A percentile compares a stretch with the other conserved stretches of the same genome.
Conservation (phyloP, 2,888 invertebrate genomes). For the Corythucha ciliata region DNA sequence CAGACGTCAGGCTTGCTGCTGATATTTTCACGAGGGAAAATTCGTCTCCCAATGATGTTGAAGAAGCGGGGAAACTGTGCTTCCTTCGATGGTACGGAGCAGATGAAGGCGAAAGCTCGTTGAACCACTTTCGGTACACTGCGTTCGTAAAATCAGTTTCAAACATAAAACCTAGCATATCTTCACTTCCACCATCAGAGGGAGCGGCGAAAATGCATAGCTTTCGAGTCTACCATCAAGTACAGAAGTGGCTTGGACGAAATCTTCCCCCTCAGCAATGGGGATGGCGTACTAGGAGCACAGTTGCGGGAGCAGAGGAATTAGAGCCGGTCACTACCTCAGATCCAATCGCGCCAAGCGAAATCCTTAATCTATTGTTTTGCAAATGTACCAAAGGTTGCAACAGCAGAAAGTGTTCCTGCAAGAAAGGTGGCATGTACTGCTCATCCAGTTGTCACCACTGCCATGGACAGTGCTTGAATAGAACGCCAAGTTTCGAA, state of each 20-base stretch:
- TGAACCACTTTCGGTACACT: conserved; percentile 4
- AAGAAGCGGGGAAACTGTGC: conserved; percentile 11
- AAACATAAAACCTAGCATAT: conserved; percentile 8
- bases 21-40: too few relatives aligned
- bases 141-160: conserved; percentile 13
- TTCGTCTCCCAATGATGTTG: conserved; percentile 4
- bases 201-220: conserved; percentile 20
- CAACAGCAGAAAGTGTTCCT: conserved; percentile 5
- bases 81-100: conserved; percentile 10
- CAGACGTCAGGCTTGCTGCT: too few relatives aligned
- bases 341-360: conserved; percentile 2
- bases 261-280: conserved; percentile 20
- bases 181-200: conserved; percentile 17
- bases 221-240: conserved; percentile 21
- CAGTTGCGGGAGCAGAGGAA: too few relatives aligned
- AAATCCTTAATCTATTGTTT: conserved; percentile 7
- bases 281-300: conserved; percentile 18
- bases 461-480: too few relatives aligned
- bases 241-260: conserved; percentile 24
- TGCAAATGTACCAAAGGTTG: conserved; percentile 11
- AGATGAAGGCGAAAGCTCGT: too few relatives aligned
- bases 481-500: too few relatives aligned
- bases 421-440: too few relatives aligned
- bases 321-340: conserved; percentile 18
- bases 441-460: too few relatives aligned